These are phyloP conservation scores for Strigops habroptila DNA, from an alignment of 2,113 vertebrate species.

Conservation along the genomic window DNA sequence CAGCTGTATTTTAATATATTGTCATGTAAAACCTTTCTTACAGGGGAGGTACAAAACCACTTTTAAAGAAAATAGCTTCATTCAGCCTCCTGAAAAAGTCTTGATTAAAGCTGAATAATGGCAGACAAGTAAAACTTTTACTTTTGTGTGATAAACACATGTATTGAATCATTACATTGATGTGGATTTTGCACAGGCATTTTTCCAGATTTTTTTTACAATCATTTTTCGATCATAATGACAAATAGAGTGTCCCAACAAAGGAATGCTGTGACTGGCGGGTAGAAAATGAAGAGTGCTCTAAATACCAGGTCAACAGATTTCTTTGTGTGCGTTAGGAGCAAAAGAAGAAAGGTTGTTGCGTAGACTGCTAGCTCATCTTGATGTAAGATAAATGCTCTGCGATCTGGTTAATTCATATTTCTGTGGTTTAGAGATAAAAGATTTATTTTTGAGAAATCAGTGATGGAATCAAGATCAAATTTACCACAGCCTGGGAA, in stretches of 20 bases:
- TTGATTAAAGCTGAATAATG: not conserved
- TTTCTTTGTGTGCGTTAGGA: not conserved
- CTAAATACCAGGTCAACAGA: not conserved
- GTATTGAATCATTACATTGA: not conserved
- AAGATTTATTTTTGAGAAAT: constrained; percentile 58
- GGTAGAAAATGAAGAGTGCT: not conserved
- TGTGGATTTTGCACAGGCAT: not conserved
- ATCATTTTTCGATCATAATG: not conserved
- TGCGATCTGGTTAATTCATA: constrained; percentile 32
- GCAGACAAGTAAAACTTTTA: not conserved
- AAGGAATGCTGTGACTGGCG: not conserved
- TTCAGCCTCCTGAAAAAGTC: not conserved
- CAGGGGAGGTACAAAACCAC: not conserved
- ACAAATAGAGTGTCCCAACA: not conserved
- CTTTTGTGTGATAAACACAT: not conserved
- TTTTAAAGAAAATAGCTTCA: not conserved
- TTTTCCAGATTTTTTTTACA: not conserved
- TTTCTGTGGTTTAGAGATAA: constrained; percentile 66
- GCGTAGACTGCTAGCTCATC: not conserved
- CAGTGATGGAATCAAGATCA: constrained; percentile 28
- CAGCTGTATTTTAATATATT: not conserved
- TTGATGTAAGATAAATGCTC: not conserved
- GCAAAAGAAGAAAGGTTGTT: not conserved
- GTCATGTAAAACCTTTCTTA: not conserved
- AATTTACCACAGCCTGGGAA: constrained; percentile 11